A percentile compares a stretch with the other conserved stretches of the same genome.
These are phyloP conservation scores for Gryon sp. DNA, from an alignment of 1,140 invertebrate genomes.

Conservation along the genomic window DNA sequence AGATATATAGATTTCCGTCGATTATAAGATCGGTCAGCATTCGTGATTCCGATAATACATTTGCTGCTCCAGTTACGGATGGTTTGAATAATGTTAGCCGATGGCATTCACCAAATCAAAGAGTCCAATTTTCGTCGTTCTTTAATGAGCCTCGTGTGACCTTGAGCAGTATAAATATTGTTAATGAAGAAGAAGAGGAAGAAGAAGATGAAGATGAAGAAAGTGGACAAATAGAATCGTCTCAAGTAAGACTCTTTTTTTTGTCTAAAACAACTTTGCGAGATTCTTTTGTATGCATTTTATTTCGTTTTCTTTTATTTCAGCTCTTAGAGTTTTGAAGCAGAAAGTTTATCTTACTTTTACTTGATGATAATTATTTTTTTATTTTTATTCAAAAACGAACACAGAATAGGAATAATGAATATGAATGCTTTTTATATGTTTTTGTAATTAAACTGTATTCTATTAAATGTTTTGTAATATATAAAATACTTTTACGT, in stretches of 20 bases:
- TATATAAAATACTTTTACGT: no score
- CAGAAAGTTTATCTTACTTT: no score
- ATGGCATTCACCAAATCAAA: not conserved
- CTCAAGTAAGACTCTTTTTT: conserved; percentile 33
- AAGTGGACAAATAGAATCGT: conserved; percentile 21
- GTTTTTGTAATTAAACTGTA: no score
- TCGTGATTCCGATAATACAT: not conserved
- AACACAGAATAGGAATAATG: no score
- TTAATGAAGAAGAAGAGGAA: conserved; percentile 5
- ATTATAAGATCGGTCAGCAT: not conserved
- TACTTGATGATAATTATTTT: no score
- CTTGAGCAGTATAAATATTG: conserved; percentile 3
- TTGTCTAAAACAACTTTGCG: no score
- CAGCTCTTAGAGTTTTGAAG: no score
- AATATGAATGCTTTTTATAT: no score
- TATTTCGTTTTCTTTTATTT: no score
- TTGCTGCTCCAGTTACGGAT: not conserved
- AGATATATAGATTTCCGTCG: conserved; percentile 67
- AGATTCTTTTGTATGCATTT: no score
- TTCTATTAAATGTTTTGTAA: no score
- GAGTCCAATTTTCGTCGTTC: not conserved
- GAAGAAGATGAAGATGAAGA: not conserved
- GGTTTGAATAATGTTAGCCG: conserved; percentile 1
- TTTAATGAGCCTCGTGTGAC: conserved; percentile 11
- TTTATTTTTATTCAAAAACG: no score